phyloP scores from a whole-genome alignment of 1,140 invertebrate genomes.

The Atopsyche davidsoni region DNA sequence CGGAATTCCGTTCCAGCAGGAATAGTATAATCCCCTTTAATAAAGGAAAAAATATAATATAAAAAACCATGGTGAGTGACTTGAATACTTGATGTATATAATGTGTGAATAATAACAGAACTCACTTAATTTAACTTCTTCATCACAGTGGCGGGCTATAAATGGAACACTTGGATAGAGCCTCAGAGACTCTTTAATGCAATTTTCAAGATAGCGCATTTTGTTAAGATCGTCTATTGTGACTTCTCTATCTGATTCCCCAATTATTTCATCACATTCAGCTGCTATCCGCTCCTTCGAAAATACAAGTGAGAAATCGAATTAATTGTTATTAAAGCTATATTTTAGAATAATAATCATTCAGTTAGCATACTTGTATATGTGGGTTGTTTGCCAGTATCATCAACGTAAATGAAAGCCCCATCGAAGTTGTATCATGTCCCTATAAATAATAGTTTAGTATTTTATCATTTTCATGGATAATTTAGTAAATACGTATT shows the following conservation, averaged over 20 bases:
- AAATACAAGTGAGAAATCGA: no score
- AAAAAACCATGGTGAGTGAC: no score
- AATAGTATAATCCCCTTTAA: slow-evolving; percentile 44
- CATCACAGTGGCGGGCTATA: slow-evolving; percentile 54
- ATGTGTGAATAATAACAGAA: no score
- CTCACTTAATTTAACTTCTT: slow-evolving; percentile 56
- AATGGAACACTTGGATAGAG: slow-evolving; percentile 69
- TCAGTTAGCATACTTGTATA: slow-evolving; percentile 52
- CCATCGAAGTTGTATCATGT: slow-evolving; percentile 74
- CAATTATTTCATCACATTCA: slow-evolving; percentile 61
- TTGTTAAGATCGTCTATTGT: slow-evolving; percentile 58
- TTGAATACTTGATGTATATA: no score
- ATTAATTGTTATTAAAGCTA: no score
- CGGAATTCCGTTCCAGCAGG: slow-evolving; percentile 52
- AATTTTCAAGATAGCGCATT: slow-evolving; percentile 68
- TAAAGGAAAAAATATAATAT: slow-evolving; percentile 1
- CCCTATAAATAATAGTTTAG: no score
- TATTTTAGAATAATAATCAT: no score
- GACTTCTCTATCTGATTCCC: slow-evolving; percentile 44
- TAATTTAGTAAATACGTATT: no score
- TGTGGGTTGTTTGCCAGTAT: slow-evolving; percentile 59
- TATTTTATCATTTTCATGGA: no score
- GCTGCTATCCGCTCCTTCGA: slow-evolving; percentile 44
- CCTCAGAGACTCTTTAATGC: slow-evolving; percentile 62
- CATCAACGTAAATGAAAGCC: slow-evolving; percentile 61